Evolutionary conservation across 2,113 vertebrate genomes (phyloP).

Genomic region (Bothrops jararaca): DNA sequence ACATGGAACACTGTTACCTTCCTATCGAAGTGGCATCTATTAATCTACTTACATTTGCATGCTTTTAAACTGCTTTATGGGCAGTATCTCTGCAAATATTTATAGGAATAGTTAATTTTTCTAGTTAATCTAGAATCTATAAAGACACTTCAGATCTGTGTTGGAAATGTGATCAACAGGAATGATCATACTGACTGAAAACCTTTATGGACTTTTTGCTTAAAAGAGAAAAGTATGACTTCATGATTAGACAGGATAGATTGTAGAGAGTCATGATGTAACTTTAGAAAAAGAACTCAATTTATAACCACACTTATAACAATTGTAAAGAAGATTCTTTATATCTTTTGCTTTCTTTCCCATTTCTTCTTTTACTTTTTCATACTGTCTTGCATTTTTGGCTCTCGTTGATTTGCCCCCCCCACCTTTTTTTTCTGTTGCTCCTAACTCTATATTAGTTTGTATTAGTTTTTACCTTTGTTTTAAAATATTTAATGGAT

Average conservation of each 20-base stretch:
- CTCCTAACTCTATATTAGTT: background rate
- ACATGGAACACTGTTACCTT: background rate
- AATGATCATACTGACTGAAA: background rate
- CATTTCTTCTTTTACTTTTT: background rate
- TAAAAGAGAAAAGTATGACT: background rate
- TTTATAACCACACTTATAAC: background rate
- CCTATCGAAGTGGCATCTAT: background rate
- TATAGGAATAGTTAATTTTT: background rate
- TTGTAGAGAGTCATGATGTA: background rate
- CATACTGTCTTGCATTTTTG: background rate
- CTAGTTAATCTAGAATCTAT: background rate
- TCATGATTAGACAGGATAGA: background rate
- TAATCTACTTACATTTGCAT: background rate
- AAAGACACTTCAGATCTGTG: background rate
- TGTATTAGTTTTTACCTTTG: background rate
- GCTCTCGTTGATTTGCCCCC: accelerated
- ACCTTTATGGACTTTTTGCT: background rate
- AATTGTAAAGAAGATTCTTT: background rate
- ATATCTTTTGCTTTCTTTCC: background rate
- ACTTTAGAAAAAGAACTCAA: background rate
- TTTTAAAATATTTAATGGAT: background rate
- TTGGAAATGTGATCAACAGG: background rate
- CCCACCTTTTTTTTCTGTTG: too few species aligned
- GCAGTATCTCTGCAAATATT: background rate
- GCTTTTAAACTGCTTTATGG: background rate